A percentile compares a stretch with the other conserved stretches of the same genome.
Evolutionary conservation across 2,888 invertebrate genomes (phyloP).

Genomic region (Amphipyra berbera): DNA sequence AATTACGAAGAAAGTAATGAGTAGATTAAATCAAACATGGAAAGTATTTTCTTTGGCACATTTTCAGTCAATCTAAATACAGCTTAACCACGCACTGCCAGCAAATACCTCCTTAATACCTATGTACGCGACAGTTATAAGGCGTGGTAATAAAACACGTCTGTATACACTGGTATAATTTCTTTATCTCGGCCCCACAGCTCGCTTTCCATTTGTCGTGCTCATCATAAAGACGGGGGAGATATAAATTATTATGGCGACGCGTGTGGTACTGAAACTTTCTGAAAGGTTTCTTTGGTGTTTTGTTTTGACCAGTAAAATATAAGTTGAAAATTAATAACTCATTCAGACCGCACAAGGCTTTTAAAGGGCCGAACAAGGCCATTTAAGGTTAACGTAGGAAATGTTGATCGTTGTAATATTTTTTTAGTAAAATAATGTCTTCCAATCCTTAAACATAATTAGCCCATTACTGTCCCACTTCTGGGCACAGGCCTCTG

Average conservation of each 20-base stretch:
- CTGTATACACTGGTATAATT: conserved; percentile 75
- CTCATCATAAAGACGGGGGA: conserved; percentile 77
- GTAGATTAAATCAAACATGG: conserved; percentile 3
- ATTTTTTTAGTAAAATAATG: no score
- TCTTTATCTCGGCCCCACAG: conserved; percentile 84
- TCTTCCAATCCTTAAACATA: no score
- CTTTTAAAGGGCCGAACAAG: no score
- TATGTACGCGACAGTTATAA: conserved; percentile 39
- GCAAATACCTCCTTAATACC: conserved; percentile 29
- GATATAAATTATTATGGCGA: conserved; percentile 78
- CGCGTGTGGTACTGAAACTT: conserved; percentile 60
- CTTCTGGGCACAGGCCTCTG: no score
- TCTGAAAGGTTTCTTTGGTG: conserved; percentile 25
- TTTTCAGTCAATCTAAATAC: conserved; percentile 12
- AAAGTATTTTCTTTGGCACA: background rate
- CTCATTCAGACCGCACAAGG: no score
- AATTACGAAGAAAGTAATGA: background rate
- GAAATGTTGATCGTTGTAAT: no score
- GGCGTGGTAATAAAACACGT: conserved; percentile 52
- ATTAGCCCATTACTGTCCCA: no score
- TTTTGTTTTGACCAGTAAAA: conserved; percentile 48
- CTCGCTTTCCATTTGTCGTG: conserved; percentile 78
- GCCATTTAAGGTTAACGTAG: no score
- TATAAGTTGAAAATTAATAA: conserved; percentile 5
- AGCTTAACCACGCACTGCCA: conserved; percentile 6